Conservation (phyloP, 2,888 invertebrate genomes). For the Hylaea fasciaria region DNA sequence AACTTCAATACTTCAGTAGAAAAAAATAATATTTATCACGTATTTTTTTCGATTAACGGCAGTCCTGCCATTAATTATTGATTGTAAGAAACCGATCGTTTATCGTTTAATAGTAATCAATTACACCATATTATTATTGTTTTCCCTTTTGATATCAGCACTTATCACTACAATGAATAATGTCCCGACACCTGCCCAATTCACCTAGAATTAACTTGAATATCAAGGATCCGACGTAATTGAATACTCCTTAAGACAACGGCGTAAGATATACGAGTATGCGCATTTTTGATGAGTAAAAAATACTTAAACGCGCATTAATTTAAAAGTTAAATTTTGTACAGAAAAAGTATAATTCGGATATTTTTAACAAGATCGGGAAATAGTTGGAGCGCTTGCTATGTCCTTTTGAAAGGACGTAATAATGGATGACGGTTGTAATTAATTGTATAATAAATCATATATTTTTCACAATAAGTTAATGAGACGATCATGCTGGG, state of each 20-base stretch:
- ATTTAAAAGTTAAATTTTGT: conserved; percentile 40
- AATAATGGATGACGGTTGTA: not conserved
- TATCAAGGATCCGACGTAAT: conserved; percentile 67
- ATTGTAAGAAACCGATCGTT: conserved; percentile 29
- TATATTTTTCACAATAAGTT: not conserved
- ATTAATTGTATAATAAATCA: not conserved
- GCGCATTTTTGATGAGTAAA: conserved; percentile 45
- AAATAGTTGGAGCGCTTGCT: conserved; percentile 12
- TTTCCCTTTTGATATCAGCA: conserved; percentile 28
- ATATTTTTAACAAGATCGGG: conserved; percentile 28
- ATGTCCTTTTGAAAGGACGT: not conserved
- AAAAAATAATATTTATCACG: too few species aligned
- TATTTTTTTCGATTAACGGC: not conserved
- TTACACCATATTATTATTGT: conserved; percentile 25
- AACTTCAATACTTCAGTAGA: too few species aligned
- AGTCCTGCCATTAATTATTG: conserved; percentile 22
- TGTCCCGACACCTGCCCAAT: conserved; percentile 59
- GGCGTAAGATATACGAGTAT: conserved; percentile 35
- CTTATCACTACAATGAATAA: conserved; percentile 49
- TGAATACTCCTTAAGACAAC: conserved; percentile 51
- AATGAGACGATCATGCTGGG: too few species aligned
- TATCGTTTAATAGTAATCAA: conserved; percentile 42
- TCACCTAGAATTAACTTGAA: conserved; percentile 69
- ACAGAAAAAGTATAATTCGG: conserved; percentile 31
- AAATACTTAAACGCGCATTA: conserved; percentile 39